These are phyloP conservation scores for Cephus pulcher DNA, from an alignment of 2,888 invertebrate species.

Conservation along the genomic window DNA sequence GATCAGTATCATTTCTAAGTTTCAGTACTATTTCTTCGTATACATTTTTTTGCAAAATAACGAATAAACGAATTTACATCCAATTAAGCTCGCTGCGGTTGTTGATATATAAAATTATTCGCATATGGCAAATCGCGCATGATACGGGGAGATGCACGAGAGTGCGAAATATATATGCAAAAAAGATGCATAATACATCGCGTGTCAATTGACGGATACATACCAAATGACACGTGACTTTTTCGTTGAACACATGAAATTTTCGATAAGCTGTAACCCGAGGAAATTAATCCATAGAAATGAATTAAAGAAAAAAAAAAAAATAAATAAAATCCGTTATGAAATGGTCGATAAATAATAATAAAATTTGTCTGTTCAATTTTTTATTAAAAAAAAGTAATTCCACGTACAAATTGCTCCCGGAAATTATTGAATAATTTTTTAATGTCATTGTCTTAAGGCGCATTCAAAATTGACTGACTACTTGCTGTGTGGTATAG, in stretches of 20 bases:
- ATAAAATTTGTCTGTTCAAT: neutral
- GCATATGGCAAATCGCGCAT: neutral
- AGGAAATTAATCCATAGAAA: neutral
- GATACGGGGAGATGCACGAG: neutral
- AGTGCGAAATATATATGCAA: neutral
- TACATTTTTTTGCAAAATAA: neutral
- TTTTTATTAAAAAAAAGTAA: neutral
- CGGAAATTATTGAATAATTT: neutral
- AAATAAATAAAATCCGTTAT: neutral
- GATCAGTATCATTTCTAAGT: neutral
- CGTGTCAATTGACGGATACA: neutral
- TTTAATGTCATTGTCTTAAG: neutral
- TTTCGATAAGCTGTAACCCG: neutral
- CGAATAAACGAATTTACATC: neutral
- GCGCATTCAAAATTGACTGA: neutral
- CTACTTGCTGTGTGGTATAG: neutral
- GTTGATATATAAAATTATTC: neutral
- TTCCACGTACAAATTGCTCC: neutral
- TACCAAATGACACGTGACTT: neutral
- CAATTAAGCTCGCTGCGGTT: neutral
- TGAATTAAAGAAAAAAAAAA: neutral
- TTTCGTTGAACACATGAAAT: neutral
- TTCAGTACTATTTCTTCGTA: neutral
- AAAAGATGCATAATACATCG: neutral
- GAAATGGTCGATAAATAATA: neutral